Evolutionary conservation across 2,797 vertebrate species (phyloP).

Genomic region (Anabacerthia variegaticeps): DNA sequence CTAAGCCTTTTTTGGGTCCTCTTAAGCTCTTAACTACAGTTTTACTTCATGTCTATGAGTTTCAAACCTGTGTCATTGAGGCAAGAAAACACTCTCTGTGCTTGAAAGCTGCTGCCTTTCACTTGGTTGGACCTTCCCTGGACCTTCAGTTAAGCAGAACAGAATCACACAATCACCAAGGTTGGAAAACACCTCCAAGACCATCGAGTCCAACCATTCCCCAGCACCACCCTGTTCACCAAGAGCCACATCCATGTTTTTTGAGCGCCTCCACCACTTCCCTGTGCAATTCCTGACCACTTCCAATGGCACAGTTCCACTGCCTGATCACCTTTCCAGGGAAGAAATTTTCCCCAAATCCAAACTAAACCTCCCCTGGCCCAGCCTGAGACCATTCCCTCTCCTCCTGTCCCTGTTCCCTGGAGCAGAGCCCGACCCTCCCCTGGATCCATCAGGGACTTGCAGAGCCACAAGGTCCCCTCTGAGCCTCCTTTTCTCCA

Average conservation of each 20-base stretch:
- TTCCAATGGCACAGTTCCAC: neutral
- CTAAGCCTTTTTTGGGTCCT: neutral
- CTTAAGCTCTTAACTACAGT: neutral
- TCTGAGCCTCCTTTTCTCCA: neutral
- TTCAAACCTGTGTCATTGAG: neutral
- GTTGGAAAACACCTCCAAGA: neutral
- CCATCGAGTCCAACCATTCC: too few species aligned
- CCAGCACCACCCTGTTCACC: neutral
- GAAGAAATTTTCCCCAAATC: neutral
- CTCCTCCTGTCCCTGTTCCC: neutral
- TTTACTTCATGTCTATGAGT: neutral
- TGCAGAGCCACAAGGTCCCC: neutral
- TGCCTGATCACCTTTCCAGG: neutral
- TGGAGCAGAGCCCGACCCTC: neutral
- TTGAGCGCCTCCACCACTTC: neutral
- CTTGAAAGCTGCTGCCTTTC: neutral
- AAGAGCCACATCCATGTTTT: neutral
- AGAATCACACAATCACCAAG: neutral
- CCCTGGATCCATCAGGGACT: neutral
- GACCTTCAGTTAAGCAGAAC: neutral
- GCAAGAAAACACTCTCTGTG: neutral
- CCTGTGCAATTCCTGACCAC: neutral
- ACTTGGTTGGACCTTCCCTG: neutral
- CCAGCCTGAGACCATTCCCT: neutral
- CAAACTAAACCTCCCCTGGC: neutral